Base-by-base conservation (phyloP, 2,888 invertebrate species). In the Caenorhabditis sp. region DNA sequence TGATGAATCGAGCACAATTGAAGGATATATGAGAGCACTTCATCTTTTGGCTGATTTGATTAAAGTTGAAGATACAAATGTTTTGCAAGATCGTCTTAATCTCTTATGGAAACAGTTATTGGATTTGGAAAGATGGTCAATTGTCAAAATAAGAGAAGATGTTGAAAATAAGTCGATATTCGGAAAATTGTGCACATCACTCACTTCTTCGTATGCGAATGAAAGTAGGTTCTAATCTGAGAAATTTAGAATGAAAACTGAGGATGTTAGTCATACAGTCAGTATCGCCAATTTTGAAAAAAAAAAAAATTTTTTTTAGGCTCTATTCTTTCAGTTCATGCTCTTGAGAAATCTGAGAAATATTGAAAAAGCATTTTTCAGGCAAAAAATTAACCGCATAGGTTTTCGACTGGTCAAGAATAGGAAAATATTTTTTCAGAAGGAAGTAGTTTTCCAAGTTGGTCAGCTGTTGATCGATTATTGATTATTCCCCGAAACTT, bases 111-210 rank as follows among this genome's bases (percentile, higher is more conserved):
- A 63, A 23, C 31, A 63, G 25, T n/a, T 73, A 12, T 31, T 73
- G 1, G 68, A 73, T 56, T 66, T 59, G n/a, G 68, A 68, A n/a
- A 68, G 68, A 20, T 73, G 73, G 73, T 27, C 12, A 14, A 54
- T 36, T 38, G 38, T 58, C 0, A 52, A 43, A 12, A 54, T 31
- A 4, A 65, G 63, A 38, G 66, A 68, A 0, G 73, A 73, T 38
- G 63, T 73, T 23, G 68, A 68, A 59, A 65, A 49, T 57, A 73
- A 66, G 52, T 62, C 73, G n/a, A 68, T 68, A 25, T 64, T 73
- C 23, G 68, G 68, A 20, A 68, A 65, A 38, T 61, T 73, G 23
- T 73, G 73, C 65, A 25, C 64, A 25, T 64, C 56, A n/a, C 43
- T 72, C 1, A 38, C 50, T 17, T 31, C 38, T 8, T n/a, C 38